Evolutionary conservation across 2,888 invertebrate genomes (phyloP), one percentile per base, ranked within the genome.

Genomic region (Leucania comma): DNA sequence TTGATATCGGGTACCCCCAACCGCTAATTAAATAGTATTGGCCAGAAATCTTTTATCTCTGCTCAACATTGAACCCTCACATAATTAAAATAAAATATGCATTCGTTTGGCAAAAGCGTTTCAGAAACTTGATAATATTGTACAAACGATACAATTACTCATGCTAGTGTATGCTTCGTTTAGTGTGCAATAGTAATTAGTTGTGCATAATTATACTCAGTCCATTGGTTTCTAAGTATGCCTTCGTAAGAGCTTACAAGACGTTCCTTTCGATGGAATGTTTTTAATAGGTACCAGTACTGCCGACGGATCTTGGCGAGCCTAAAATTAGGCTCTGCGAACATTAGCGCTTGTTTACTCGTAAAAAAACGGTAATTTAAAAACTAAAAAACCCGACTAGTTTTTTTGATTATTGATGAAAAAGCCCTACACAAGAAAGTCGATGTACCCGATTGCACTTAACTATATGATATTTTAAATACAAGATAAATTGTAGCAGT

Each of bases 101-200:
- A 54, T 58, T 76, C 9, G 10, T 62, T 26, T 35, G 29, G 54
- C 29, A 62, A 32, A 17, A 22, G 10, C n/a, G 24, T 29, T 32
- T 17, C 22, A 56, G 26, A 66, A 66, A 58, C 57, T 59, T 54
- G 75, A 80, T 75, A 67, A 62, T 38, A 26, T 57, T 64, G 26
- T 26, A n/a, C 60, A 48, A 35, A 54, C 50, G 35, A 35, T 10
- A 22, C 24, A 38, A 59, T 64, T 65, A 64, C 14, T 56, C 50
- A 57, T 32, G 57, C n/a, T 50, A 62, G 35, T 60, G 1, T 22
- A 38, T 61, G 32, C 50, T 54, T 42, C 46, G 38, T 59, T 62
- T 56, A 29, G 14, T 79, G 54, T 53, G 61, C 58, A 58, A 61
- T 14, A 53, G 42, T 35, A 54, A 67, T 61, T 57, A 62, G 10